phyloP scores from a whole-genome alignment of 2,113 vertebrate genomes.

The Laticauda laticaudata region DNA sequence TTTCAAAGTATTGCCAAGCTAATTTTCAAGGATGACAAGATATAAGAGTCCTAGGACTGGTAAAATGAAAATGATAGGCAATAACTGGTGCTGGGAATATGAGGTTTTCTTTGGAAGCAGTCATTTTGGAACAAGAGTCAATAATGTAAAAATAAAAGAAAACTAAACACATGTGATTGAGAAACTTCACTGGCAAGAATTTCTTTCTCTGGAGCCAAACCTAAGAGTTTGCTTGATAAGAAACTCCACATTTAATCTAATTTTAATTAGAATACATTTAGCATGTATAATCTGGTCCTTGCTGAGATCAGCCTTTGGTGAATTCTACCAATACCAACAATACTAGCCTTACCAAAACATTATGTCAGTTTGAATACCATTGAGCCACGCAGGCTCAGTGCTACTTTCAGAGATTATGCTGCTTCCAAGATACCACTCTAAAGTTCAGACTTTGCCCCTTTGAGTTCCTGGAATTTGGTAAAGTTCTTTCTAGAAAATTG shows the following conservation, averaged over 20 bases:
- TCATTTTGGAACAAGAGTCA: not conserved
- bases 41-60: not conserved
- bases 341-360: not conserved
- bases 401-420: not conserved
- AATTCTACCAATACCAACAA: not conserved
- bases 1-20: not conserved
- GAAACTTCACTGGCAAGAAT: not conserved
- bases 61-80: not conserved
- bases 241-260: not conserved
- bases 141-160: not conserved
- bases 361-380: too few species aligned
- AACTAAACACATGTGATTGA: not conserved
- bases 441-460: not conserved
- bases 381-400: not conserved
- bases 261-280: slow-evolving; percentile 12
- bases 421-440: not conserved
- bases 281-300: not conserved
- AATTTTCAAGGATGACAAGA: not conserved
- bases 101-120: not conserved
- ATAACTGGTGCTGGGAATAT: not conserved
- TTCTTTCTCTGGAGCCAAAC: not conserved
- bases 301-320: not conserved
- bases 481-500: not conserved
- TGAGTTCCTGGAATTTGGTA: not conserved
- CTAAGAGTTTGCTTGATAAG: not conserved